Evolutionary conservation across 2,113 vertebrate species (phyloP).

Genomic region (Corythornis madagascariensis): DNA sequence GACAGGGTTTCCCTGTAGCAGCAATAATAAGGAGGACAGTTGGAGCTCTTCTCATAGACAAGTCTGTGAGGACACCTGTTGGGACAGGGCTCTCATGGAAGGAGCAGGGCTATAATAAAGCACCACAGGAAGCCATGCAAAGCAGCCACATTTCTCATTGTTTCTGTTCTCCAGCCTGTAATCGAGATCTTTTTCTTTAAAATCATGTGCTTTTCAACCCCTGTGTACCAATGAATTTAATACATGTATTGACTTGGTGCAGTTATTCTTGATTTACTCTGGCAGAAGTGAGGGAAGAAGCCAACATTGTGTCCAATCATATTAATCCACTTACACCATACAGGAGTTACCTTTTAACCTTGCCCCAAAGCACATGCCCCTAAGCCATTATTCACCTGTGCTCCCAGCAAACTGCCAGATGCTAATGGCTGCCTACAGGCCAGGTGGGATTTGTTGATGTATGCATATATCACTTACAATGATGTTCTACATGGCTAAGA

Average conservation of each 20-base stretch:
- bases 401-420: slow-evolving; percentile 35
- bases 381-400: slow-evolving; percentile 38
- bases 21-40: neutral
- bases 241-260: slow-evolving; percentile 7
- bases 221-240: slow-evolving; percentile 2
- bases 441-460: slow-evolving; percentile 58
- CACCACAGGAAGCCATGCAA: neutral
- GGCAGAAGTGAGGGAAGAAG: neutral
- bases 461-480: neutral
- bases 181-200: neutral
- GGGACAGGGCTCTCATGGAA: neutral
- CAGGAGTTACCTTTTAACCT: slow-evolving; percentile 32
- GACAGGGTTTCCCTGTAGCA: neutral
- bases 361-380: neutral
- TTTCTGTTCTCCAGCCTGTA: slow-evolving; percentile 33
- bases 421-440: slow-evolving; percentile 14
- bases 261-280: slow-evolving; percentile 41
- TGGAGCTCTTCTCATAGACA: fast-evolving
- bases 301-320: neutral
- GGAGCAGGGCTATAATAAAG: neutral
- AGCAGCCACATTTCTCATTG: slow-evolving; percentile 10
- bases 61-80: neutral
- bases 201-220: neutral
- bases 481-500: neutral
- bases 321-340: slow-evolving; percentile 24